phyloP scores from a whole-genome alignment of 2,113 vertebrate species.

The Melanerpes formicivorus region DNA sequence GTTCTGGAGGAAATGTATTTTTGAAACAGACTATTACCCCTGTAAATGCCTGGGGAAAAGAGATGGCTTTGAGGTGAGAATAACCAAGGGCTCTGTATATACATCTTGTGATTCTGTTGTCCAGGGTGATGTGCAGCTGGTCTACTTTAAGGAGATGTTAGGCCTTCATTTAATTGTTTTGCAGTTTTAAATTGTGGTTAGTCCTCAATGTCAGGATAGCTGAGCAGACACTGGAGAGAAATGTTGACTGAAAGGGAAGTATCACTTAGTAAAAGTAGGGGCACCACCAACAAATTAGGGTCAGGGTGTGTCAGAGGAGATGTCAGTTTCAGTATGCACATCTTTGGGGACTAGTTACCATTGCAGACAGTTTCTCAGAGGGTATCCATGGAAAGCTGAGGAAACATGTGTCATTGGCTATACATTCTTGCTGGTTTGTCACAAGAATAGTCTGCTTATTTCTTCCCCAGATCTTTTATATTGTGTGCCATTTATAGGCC shows the following conservation, averaged over 20 bases:
- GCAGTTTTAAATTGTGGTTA: background rate
- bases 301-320: background rate
- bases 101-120: background rate
- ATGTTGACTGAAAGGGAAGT: background rate
- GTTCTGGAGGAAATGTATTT: background rate
- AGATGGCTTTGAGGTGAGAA: background rate
- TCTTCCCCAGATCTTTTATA: background rate
- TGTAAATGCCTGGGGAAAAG: background rate
- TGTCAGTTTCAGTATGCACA: background rate
- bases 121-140: fast-evolving
- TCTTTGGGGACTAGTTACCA: background rate
- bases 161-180: background rate
- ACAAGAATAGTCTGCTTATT: background rate
- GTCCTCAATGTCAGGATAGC: background rate
- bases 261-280: background rate
- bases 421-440: background rate
- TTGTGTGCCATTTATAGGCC: background rate
- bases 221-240: background rate
- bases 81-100: background rate
- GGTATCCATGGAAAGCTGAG: background rate
- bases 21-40: background rate
- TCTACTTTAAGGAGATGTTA: background rate
- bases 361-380: background rate
- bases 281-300: background rate
- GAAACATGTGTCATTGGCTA: background rate